These are phyloP conservation scores for Syngnathus scovelli DNA, from an alignment of 2,113 vertebrate genomes.

Conservation along the genomic window DNA sequence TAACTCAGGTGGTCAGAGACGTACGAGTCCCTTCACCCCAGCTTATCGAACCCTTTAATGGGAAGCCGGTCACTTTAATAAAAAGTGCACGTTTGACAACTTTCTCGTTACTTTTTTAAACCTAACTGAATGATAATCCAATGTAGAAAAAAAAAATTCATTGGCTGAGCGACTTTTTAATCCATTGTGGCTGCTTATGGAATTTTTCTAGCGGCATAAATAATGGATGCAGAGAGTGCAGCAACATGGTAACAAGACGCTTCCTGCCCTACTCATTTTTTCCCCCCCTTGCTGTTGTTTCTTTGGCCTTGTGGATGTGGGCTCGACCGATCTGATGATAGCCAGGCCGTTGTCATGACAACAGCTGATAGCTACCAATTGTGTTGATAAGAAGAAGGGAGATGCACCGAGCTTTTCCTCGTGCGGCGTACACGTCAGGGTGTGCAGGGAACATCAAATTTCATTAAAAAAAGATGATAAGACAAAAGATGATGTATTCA, in stretches of 20 bases:
- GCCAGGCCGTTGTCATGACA: background rate
- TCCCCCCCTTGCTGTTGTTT: background rate
- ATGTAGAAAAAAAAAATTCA: background rate
- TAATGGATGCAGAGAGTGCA: background rate
- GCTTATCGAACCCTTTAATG: no score
- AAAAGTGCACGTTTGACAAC: no score
- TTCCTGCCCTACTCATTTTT: background rate
- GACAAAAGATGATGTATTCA: no score
- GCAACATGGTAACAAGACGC: background rate
- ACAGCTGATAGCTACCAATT: background rate
- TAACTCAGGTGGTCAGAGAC: no score
- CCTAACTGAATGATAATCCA: no score
- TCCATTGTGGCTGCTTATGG: background rate
- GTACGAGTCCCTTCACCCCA: no score
- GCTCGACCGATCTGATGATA: no score
- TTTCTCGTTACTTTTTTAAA: no score
- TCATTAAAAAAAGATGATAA: no score
- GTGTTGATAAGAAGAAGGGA: background rate
- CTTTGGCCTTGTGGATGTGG: background rate
- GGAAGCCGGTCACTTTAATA: no score
- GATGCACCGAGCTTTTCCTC: background rate
- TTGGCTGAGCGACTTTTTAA: background rate
- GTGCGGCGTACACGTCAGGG: no score
- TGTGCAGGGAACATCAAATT: no score
- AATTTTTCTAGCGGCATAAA: background rate